Percentiles rank a stretch among this genome's conserved stretches.
Conservation (phyloP, 2,797 vertebrate genomes). For the Fundulus diaphanus region DNA sequence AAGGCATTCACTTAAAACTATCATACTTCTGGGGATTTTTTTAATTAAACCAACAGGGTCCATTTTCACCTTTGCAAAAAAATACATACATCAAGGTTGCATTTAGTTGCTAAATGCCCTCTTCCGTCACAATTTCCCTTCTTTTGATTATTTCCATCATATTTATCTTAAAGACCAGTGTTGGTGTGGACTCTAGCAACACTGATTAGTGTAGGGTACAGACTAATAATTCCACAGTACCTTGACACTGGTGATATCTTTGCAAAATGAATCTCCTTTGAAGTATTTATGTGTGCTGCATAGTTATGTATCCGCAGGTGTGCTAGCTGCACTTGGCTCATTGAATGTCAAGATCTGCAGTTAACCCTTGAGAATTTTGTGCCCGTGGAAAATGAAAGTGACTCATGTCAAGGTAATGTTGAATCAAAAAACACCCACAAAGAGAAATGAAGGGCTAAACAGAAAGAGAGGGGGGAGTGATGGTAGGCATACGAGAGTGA, state of each 20-base stretch:
- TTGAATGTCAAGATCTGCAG: slow-evolving; percentile 64
- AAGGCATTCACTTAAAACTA: neutral
- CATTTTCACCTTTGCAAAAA: neutral
- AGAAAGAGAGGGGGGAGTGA: slow-evolving; percentile 28
- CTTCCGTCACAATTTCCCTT: neutral
- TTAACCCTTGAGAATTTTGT: slow-evolving; percentile 66
- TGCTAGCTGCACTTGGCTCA: slow-evolving; percentile 42
- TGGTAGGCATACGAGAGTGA: slow-evolving; percentile 39
- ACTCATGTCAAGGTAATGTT: slow-evolving; percentile 52
- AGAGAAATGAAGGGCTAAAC: slow-evolving; percentile 43
- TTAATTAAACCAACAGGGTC: neutral
- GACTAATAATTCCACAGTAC: neutral
- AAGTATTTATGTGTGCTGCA: slow-evolving; percentile 29
- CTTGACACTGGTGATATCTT: slow-evolving; percentile 9
- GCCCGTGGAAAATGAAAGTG: slow-evolving; percentile 62
- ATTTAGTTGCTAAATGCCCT: neutral
- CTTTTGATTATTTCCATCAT: slow-evolving; percentile 13
- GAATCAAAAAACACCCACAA: slow-evolving; percentile 53
- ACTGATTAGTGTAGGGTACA: neutral
- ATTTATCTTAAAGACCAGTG: slow-evolving; percentile 2
- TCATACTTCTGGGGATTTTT: neutral
- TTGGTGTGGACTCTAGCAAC: neutral
- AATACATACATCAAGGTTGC: neutral
- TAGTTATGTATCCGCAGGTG: slow-evolving; percentile 53
- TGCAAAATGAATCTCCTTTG: slow-evolving; percentile 3